Base-by-base conservation (phyloP, 2,113 vertebrate species). In the Hydrochoerus hydrochaeris region DNA sequence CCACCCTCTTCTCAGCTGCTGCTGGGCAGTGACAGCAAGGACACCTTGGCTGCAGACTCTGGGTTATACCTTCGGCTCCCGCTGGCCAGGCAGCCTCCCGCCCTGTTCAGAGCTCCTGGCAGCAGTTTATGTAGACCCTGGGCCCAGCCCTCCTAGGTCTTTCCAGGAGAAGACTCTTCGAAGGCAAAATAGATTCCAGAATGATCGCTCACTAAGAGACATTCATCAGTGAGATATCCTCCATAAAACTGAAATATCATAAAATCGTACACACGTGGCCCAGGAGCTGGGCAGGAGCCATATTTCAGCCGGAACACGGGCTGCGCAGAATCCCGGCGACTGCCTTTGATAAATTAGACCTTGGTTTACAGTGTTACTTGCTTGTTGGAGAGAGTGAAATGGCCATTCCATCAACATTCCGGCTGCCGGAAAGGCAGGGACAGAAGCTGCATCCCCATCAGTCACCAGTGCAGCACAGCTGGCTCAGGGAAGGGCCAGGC, bases 201-300 rank as follows among this genome's bases (percentile, higher is more conserved):
- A 96, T 96, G 97, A 97, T 97, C 44, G 78, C 65, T 95, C 88
- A 83, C 95, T 96, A 75, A 96, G 97, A 89, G 86, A 96, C 97
- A 97, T 97, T 83, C 93, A 88, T 98, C 97, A 98, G 92, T 24
- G 82, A 91, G 96, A 95, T 97, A 95, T 94, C 96, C 95, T 78
- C 97, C 97, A 96, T 96, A 95, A 98, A 98, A 95, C 96, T 97
- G 97, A 97, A 97, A 96, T 97, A 97, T 97, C 97, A 95, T 95
- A 92, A 95, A 96, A 94, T 82, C 46, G 81, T n/a, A 58, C 77
- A 17, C 93, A 78, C 57, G 82, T 89, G 97, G 97, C 83, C 95
- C 41, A 7, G 60, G 69, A 26, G 87, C 95, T 6, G 97, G 96
- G 95, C 95, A 95, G 96, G 63, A 49, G 62, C 92, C 88, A 17